These are phyloP conservation scores for Drosophila rhopaloa DNA, from an alignment of 1,140 invertebrate species.

Conservation along the genomic window DNA sequence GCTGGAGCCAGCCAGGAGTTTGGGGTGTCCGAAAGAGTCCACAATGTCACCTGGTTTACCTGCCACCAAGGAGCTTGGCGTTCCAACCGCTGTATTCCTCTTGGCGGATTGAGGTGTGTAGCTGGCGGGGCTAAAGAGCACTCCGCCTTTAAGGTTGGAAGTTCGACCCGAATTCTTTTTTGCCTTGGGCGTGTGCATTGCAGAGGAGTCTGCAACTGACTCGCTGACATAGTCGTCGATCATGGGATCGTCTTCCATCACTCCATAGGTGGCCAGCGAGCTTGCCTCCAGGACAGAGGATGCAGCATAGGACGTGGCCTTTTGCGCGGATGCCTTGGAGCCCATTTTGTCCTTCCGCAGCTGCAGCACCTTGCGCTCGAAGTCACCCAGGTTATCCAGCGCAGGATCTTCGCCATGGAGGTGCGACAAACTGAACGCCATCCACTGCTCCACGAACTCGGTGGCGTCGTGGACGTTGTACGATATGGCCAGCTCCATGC, in stretches of 20 bases:
- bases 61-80: neutral
- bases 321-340: conserved; percentile 29
- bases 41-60: conserved; percentile 63
- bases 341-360: conserved; percentile 83
- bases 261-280: conserved; percentile 52
- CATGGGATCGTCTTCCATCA: conserved; percentile 62
- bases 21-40: conserved; percentile 68
- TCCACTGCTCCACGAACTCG: conserved; percentile 89
- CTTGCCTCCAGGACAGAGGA: conserved; percentile 21
- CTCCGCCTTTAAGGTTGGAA: conserved; percentile 37
- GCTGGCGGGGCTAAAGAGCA: conserved; percentile 64
- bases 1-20: conserved; percentile 38
- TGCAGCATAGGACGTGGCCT: conserved; percentile 19
- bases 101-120: conserved; percentile 61
- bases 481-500: conserved; percentile 86
- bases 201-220: conserved; percentile 5
- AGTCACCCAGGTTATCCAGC: conserved; percentile 86
- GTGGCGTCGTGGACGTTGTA: conserved; percentile 87
- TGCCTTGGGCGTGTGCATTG: conserved; percentile 59
- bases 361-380: conserved; percentile 88
- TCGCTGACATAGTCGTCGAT: conserved; percentile 64
- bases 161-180: conserved; percentile 18
- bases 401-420: conserved; percentile 87
- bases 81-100: neutral
- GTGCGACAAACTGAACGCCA: conserved; percentile 88